phyloP scores from a whole-genome alignment of 2,888 invertebrate species.

The Xestia ashworthii region DNA sequence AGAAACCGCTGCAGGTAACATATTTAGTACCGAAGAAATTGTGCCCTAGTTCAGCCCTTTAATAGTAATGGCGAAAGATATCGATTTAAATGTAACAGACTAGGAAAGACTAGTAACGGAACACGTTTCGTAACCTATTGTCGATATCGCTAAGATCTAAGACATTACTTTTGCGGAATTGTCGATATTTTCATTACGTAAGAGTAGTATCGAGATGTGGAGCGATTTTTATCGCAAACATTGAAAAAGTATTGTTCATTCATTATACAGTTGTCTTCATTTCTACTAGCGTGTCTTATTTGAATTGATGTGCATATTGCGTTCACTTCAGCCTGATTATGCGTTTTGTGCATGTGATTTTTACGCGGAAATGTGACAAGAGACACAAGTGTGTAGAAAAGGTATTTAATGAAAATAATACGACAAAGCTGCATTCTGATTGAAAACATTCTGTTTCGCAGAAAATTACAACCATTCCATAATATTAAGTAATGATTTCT shows the following conservation, averaged over 20 bases:
- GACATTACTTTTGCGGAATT: slow-evolving; percentile 63
- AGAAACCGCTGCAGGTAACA: slow-evolving; percentile 53
- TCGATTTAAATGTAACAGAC: slow-evolving; percentile 70
- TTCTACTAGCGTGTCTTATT: slow-evolving; percentile 21
- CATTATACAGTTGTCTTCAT: slow-evolving; percentile 24
- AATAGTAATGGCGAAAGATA: slow-evolving; percentile 59
- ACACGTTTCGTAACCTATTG: slow-evolving; percentile 73
- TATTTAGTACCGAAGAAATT: slow-evolving; percentile 44
- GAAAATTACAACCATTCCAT: neutral
- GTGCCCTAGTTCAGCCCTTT: slow-evolving; percentile 48
- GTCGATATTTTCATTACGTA: slow-evolving; percentile 67
- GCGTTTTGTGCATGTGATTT: slow-evolving; percentile 26
- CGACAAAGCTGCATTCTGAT: neutral
- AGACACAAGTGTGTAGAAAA: neutral
- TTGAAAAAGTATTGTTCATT: slow-evolving; percentile 31
- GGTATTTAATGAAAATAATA: neutral
- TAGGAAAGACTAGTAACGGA: slow-evolving; percentile 74
- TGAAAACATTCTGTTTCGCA: neutral
- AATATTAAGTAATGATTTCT: slow-evolving; percentile 5
- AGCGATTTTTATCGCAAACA: slow-evolving; percentile 33
- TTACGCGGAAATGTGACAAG: slow-evolving; percentile 45
- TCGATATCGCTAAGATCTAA: slow-evolving; percentile 65
- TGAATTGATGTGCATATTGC: slow-evolving; percentile 39
- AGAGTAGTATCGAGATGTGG: slow-evolving; percentile 44
- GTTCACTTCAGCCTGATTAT: slow-evolving; percentile 32